These are phyloP conservation scores for Eupithecia vulgata DNA, from an alignment of 2,888 invertebrate genomes.

Conservation along the genomic window DNA sequence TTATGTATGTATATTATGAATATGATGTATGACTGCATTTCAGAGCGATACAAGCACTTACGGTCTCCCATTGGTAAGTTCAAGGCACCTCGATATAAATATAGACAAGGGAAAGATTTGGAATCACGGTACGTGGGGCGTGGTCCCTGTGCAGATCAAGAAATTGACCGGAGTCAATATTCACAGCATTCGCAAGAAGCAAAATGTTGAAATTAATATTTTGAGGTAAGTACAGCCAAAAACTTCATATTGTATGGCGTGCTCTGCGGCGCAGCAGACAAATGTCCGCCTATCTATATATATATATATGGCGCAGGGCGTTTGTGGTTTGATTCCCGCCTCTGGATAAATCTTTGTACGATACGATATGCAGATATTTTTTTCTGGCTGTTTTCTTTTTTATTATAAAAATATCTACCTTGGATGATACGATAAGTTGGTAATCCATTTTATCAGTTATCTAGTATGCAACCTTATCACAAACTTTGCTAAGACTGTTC, in stretches of 20 bases:
- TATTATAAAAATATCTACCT: too few species aligned
- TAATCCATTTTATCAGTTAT: too few species aligned
- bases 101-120: slow-evolving; percentile 60
- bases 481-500: too few species aligned
- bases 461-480: too few species aligned
- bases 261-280: background rate
- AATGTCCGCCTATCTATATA: too few species aligned
- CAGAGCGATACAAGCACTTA: slow-evolving; percentile 75
- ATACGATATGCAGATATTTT: too few species aligned
- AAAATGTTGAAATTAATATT: slow-evolving; percentile 73
- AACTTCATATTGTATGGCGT: background rate
- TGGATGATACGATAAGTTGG: too few species aligned
- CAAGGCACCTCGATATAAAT: slow-evolving; percentile 67
- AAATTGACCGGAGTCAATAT: slow-evolving; percentile 64
- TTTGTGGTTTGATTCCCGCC: background rate
- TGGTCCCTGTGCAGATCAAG: slow-evolving; percentile 74
- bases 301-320: too few species aligned
- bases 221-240: slow-evolving; percentile 60
- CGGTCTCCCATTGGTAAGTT: slow-evolving; percentile 73
- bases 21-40: slow-evolving; percentile 33
- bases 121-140: slow-evolving; percentile 74
- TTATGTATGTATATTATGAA: too few species aligned
- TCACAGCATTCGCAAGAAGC: slow-evolving; percentile 68
- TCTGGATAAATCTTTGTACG: too few species aligned
- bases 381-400: too few species aligned